Evolutionary conservation across 2,797 vertebrate species (phyloP), one percentile per base, ranked within the genome.

Genomic region (Sebastes variabilis): DNA sequence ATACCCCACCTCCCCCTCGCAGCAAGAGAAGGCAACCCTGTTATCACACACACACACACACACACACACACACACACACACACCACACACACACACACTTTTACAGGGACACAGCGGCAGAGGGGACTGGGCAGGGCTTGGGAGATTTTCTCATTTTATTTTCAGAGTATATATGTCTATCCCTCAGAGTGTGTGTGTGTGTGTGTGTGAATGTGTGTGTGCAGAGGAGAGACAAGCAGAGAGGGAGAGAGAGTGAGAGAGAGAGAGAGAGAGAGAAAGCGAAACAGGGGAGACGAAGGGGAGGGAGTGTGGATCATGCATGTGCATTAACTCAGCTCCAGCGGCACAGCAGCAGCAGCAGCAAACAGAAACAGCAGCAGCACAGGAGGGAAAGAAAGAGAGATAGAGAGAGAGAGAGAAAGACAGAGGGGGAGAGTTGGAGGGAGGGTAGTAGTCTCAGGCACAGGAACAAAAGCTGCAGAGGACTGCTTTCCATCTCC

Each of bases 401-500:
- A 88, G 82, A 90, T 3, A 34, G 4, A 34, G 72, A 89, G 82
- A 91, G 84, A 92, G 83, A 92, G 84, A 70, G 76, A 88, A 80
- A 92, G 77, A 90, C 68, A 85, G 81, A 90, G 82, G 89, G 91
- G 77, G 89, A 93, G 93, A 95, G 90, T 93, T 95, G 84, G 85
- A 94, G 94, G 94, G 91, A 91, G 93, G 92, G 89, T 91, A 90
- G 86, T 87, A 91, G 90, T 90, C 90, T 87, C 74, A 91, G 91
- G 88, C 90, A 93, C 84, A 94, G 85, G 91, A 95, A 94, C 93
- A 95, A 95, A 95, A 96, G 95, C 94, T 94, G 95, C 96, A 96
- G 96, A 96, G 95, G 95, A 92, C 93, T 85, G 38, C 95, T 95
- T 95, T 95, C 94, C 92, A 94, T 93, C 87, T 93, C 80, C 84